Base-by-base conservation (phyloP, 2,888 invertebrate species). In the Andrena haemorrhoa region DNA sequence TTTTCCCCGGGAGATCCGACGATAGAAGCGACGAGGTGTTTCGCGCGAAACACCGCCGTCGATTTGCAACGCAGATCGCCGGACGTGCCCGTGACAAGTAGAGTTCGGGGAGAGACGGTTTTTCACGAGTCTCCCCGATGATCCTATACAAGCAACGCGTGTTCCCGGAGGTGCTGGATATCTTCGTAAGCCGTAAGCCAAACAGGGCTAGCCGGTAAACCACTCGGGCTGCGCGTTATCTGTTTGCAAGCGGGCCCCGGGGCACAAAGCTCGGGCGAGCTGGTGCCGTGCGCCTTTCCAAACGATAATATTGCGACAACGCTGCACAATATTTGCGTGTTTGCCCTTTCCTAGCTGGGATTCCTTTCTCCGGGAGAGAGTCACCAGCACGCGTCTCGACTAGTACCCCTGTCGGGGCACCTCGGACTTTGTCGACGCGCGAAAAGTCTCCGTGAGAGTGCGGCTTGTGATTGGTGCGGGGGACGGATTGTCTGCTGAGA, bases 221-320 rank as follows among this genome's bases (percentile, higher is more conserved):
- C 89, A 88, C 87, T 84, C 83, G 80, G 85, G 70, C 64, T 66
- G 81, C 79, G 87, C 83, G 88, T 91, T 92, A 92, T 92, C 91
- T 91, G 90, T 91, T 91, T 90, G 89, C 72, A 66, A 82, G 76
- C 86, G 63, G 61, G 74, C 74, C 66, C 16, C 61, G 71, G 53
- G 60, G 81, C 66, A 82, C 61, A 77, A 72, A 70, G 70, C 56
- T 26, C 64, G 41, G 68, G 41, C 64, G 29, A 70, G 76, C 76
- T 77, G 83, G 83, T 86, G 86, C 81, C 85, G 76, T 73, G 72
- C 79, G 77, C 78, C 85, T 84, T 80, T 78, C 82, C 73, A 79
- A 88, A 89, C 83, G 89, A 91, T 90, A 91, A 91, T 91, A 90
- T 91, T 91, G 88, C 90, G 87, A 89, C 88, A 88, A 87, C 82